Evolutionary conservation across 2,888 invertebrate genomes (phyloP).

Genomic region (Sinotaia quadrata): DNA sequence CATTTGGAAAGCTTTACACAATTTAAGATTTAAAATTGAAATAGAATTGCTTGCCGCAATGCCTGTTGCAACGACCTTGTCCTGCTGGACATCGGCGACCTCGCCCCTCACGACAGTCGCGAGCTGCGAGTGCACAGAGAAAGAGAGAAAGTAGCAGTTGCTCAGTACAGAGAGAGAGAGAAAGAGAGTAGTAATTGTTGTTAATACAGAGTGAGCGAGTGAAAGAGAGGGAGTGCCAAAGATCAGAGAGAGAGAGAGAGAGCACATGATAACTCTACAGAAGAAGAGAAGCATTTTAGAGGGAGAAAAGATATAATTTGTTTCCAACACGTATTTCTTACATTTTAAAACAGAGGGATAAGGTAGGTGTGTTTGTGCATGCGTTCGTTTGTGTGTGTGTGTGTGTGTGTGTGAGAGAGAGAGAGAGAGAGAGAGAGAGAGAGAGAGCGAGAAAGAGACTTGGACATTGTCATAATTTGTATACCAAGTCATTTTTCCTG

Average conservation of each 20-base stretch:
- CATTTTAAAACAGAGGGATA: not conserved
- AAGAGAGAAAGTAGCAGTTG: not conserved
- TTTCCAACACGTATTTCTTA: no score
- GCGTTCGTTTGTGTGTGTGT: not conserved
- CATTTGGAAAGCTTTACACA: no score
- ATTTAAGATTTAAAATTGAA: no score
- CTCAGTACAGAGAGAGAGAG: not conserved
- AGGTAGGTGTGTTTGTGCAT: slow-evolving; percentile 1
- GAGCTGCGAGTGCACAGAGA: slow-evolving; percentile 3
- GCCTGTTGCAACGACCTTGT: not conserved
- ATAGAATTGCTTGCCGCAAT: slow-evolving; percentile 5
- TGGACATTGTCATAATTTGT: no score
- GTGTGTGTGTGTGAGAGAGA: not conserved
- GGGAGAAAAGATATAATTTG: no score
- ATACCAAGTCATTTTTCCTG: no score
- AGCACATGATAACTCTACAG: not conserved
- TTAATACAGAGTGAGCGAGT: not conserved
- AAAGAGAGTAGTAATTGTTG: not conserved
- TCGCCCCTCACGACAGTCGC: not conserved
- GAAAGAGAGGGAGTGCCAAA: not conserved
- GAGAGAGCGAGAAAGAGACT: not conserved
- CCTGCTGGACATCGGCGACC: not conserved
- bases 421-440: slow-evolving; percentile 9
- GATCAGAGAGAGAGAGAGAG: not conserved
- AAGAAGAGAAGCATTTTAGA: not conserved